These are phyloP conservation scores for Mystacornis crossleyi DNA, from an alignment of 2,113 vertebrate genomes.

Conservation along the genomic window DNA sequence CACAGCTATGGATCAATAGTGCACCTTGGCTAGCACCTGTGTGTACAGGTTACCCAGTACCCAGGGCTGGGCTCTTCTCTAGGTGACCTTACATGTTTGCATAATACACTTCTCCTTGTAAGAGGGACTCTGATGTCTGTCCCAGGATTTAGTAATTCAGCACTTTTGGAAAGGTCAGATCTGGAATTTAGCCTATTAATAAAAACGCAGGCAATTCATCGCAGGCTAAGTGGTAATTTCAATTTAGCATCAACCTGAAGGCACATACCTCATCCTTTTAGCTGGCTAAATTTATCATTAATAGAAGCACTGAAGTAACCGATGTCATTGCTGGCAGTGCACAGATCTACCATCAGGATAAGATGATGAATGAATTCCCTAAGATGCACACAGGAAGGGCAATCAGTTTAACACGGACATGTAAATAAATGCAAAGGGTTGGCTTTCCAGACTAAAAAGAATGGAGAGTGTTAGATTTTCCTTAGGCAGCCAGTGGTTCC, in stretches of 20 bases:
- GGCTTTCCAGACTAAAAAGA: background rate
- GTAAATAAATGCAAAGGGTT: conserved; percentile 16
- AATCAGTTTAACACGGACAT: background rate
- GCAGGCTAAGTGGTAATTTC: conserved; percentile 67
- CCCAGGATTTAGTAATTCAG: conserved; percentile 43
- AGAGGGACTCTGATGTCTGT: conserved; percentile 9
- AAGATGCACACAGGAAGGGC: background rate
- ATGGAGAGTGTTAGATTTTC: background rate
- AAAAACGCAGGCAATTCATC: conserved; percentile 34
- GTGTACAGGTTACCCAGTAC: background rate
- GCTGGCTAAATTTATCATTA: conserved; percentile 56
- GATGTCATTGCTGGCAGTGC: conserved; percentile 13
- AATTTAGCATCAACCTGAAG: conserved; percentile 59
- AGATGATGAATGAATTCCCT: background rate
- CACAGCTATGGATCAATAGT: background rate
- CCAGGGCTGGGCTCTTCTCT: background rate
- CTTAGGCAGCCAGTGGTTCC: background rate
- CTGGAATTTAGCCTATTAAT: conserved; percentile 61
- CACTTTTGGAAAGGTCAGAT: conserved; percentile 62
- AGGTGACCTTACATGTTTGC: conserved; percentile 42
- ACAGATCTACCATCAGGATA: background rate
- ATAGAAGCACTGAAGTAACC: conserved; percentile 48
- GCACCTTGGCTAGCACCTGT: background rate
- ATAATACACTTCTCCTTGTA: conserved; percentile 40
- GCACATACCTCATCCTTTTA: conserved; percentile 62